These are phyloP conservation scores for Drosophila funebris DNA, from an alignment of 1,140 invertebrate species.

Conservation along the genomic window DNA sequence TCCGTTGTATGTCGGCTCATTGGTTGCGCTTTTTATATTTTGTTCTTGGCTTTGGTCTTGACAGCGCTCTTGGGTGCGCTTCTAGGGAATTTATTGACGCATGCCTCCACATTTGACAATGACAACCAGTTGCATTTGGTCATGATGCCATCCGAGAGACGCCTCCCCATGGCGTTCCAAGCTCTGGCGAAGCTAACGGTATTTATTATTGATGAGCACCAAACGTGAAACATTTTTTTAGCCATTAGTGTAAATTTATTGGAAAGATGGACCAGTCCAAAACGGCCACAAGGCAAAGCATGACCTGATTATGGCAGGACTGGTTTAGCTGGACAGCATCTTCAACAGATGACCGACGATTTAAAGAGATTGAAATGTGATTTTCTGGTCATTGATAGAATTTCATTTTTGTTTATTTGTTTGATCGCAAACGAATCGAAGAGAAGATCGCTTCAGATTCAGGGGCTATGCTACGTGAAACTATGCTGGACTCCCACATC, in stretches of 20 bases:
- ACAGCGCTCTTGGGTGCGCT: constrained; percentile 63
- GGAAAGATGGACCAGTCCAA: constrained; percentile 39
- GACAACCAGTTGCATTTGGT: constrained; percentile 65
- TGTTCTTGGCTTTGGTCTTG: constrained; percentile 51
- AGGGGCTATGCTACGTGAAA: background rate
- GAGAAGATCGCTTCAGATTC: too few species aligned
- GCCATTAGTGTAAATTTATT: constrained; percentile 75
- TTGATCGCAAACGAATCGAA: too few species aligned
- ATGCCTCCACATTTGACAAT: constrained; percentile 75
- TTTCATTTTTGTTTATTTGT: too few species aligned
- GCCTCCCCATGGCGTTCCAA: constrained; percentile 17
- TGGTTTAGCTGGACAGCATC: constrained; percentile 37
- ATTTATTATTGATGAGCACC: constrained; percentile 71
- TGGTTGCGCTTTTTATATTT: constrained; percentile 9
- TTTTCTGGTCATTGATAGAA: background rate
- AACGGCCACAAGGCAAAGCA: constrained; percentile 44
- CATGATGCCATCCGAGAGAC: constrained; percentile 50
- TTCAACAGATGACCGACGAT: constrained; percentile 3
- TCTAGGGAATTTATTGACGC: constrained; percentile 76
- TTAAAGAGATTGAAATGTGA: background rate
- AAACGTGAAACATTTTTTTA: constrained; percentile 37
- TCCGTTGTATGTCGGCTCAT: constrained; percentile 4
- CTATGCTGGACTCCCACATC: background rate
- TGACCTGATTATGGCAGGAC: constrained; percentile 80
- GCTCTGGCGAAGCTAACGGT: constrained; percentile 56